Percentiles rank a stretch among this genome's conserved stretches.
phyloP scores from a whole-genome alignment of 2,797 vertebrate genomes.

The Danio tinwini region DNA sequence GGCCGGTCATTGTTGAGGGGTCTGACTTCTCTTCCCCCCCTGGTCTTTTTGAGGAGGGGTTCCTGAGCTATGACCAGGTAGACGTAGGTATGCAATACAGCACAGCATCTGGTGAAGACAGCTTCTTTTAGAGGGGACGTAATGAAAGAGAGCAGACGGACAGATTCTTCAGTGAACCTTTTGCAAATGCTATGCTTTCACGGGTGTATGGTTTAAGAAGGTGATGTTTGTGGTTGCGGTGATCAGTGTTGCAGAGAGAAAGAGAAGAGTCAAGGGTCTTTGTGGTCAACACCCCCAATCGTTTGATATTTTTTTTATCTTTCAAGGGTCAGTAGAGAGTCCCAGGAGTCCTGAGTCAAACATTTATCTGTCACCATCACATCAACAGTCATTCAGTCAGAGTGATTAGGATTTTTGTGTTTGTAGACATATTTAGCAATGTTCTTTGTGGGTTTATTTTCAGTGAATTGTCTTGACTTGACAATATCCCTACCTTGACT shows the following conservation, averaged over 20 bases:
- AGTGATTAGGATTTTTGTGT: not conserved
- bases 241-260: constrained; percentile 6
- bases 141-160: constrained; percentile 48
- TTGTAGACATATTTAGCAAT: not conserved
- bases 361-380: not conserved
- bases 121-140: constrained; percentile 58
- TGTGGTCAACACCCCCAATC: not conserved
- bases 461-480: not conserved
- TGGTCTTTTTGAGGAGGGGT: constrained; percentile 30
- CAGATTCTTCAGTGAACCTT: constrained; percentile 18
- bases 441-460: not conserved
- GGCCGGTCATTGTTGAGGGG: constrained; percentile 46
- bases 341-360: not conserved
- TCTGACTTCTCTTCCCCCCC: constrained; percentile 28
- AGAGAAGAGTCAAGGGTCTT: not conserved
- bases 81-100: constrained; percentile 37
- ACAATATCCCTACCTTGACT: not conserved
- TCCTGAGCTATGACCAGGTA: constrained; percentile 50
- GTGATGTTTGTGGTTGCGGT: constrained; percentile 4
- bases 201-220: constrained; percentile 33
- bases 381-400: not conserved
- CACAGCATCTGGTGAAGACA: constrained; percentile 58
- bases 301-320: constrained; percentile 3
- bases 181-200: not conserved
- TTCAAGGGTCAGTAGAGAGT: not conserved